A percentile compares a stretch with the other conserved stretches of the same genome.
Conservation (phyloP, 2,888 invertebrate species). For the Leptinotarsa tumamoca region DNA sequence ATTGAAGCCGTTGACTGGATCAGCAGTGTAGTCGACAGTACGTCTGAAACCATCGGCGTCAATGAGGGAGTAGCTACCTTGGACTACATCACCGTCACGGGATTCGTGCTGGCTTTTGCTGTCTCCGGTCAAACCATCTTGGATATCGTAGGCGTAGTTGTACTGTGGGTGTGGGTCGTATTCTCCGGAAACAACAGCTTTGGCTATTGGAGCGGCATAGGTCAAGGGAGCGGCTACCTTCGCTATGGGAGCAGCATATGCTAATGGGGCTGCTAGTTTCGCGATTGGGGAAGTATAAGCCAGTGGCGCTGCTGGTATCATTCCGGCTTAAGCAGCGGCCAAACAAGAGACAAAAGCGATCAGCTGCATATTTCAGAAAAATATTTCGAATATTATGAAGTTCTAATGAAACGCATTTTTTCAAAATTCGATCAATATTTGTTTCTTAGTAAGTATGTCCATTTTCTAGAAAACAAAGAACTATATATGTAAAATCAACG, state of each 20-base stretch:
- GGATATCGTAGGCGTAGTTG: conserved; percentile 71
- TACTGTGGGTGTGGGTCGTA: conserved; percentile 68
- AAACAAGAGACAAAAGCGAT: conserved; percentile 45
- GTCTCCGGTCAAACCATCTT: conserved; percentile 71
- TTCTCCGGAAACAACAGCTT: conserved; percentile 55
- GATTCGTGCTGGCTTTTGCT: conserved; percentile 73
- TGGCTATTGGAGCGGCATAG: conserved; percentile 45
- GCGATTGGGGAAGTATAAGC: conserved; percentile 26
- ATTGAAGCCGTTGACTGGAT: conserved; percentile 70
- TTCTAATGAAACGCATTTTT: background rate
- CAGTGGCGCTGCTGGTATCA: conserved; percentile 25
- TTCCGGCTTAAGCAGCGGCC: conserved; percentile 63
- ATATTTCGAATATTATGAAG: background rate
- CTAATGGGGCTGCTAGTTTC: conserved; percentile 46
- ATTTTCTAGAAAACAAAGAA: no score
- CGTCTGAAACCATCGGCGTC: conserved; percentile 75
- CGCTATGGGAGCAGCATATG: conserved; percentile 51
- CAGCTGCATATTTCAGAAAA: conserved; percentile 33
- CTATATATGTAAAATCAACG: no score
- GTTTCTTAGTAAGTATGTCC: background rate
- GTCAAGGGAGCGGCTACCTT: conserved; percentile 47
- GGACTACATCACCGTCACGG: conserved; percentile 73
- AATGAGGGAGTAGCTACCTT: conserved; percentile 58
- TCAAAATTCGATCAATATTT: background rate
- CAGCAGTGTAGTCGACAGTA: conserved; percentile 73